Percentiles rank a stretch among this genome's conserved stretches.
These are phyloP conservation scores for Mycalesis mineus DNA, from an alignment of 2,888 invertebrate genomes.

Conservation along the genomic window DNA sequence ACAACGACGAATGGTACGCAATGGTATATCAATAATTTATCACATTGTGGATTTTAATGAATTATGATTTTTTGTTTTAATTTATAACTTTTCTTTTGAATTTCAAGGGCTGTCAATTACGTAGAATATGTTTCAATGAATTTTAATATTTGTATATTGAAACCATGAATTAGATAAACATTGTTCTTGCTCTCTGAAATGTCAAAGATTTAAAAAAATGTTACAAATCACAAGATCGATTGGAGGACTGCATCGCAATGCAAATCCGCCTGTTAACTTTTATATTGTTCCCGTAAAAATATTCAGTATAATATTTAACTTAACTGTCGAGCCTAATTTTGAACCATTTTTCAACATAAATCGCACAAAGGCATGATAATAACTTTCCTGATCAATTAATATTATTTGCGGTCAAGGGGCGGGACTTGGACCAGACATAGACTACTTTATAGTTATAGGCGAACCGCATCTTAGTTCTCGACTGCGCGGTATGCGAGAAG, in stretches of 20 bases:
- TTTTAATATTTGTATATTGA: constrained; percentile 10
- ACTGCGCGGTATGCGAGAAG: too few relatives aligned
- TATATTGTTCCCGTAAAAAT: not conserved
- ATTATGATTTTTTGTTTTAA: not conserved
- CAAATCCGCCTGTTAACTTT: constrained; percentile 2
- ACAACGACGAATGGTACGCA: too few relatives aligned
- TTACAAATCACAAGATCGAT: not conserved
- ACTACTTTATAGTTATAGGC: not conserved
- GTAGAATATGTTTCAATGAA: not conserved
- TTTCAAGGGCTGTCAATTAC: constrained; percentile 16
- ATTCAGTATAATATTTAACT: too few relatives aligned
- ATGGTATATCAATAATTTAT: too few relatives aligned
- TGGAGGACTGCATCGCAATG: constrained; percentile 8
- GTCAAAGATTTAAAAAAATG: constrained; percentile 5
- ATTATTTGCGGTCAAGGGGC: not conserved
- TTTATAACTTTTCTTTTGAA: too few relatives aligned
- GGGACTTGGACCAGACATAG: not conserved
- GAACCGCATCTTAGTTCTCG: too few relatives aligned
- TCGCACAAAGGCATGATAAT: too few relatives aligned
- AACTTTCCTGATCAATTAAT: too few relatives aligned
- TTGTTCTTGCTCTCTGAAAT: constrained; percentile 40
- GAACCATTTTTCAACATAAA: too few relatives aligned
- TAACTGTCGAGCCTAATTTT: too few relatives aligned
- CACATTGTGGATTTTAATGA: not conserved
- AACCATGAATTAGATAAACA: constrained; percentile 31